phyloP scores from a whole-genome alignment of 1,140 invertebrate genomes.

The Chymomyza costata region DNA sequence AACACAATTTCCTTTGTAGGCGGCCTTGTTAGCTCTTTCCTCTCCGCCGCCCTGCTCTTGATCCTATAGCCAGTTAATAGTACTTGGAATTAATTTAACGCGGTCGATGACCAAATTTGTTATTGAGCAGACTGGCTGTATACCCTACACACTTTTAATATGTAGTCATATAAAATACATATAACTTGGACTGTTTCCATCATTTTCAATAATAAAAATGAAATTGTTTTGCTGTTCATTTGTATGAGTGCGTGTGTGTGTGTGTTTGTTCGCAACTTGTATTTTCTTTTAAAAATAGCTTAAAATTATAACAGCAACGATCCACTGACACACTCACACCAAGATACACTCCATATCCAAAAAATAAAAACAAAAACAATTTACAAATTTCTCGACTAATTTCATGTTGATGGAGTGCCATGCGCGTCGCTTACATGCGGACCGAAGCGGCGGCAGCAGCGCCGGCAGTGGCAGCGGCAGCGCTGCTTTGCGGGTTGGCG shows the following conservation, averaged over 20 bases:
- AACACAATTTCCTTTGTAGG: no score
- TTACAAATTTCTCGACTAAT: conserved; percentile 37
- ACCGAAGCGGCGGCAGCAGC: conserved; percentile 39
- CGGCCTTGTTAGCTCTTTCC: no score
- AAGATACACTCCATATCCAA: conserved; percentile 46
- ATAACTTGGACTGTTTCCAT: conserved; percentile 36
- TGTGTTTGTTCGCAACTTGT: no score
- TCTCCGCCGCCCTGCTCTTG: no score
- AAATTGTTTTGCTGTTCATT: conserved; percentile 28
- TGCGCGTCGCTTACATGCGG: conserved; percentile 15
- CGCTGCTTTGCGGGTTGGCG: not conserved
- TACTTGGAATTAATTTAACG: no score
- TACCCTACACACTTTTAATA: no score
- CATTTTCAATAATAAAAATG: conserved; percentile 42
- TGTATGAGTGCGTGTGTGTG: conserved; percentile 1
- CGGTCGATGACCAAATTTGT: no score
- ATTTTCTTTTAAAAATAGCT: conserved; percentile 63
- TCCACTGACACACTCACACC: conserved; percentile 38
- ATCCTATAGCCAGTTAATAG: no score
- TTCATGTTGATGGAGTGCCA: conserved; percentile 38
- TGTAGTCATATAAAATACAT: no score
- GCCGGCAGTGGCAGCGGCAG: conserved; percentile 22
- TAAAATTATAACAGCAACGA: conserved; percentile 25
- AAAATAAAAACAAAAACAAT: conserved; percentile 60
- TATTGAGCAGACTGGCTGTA: no score